phyloP scores from a whole-genome alignment of 1,140 invertebrate genomes.

The Physella acuta region DNA sequence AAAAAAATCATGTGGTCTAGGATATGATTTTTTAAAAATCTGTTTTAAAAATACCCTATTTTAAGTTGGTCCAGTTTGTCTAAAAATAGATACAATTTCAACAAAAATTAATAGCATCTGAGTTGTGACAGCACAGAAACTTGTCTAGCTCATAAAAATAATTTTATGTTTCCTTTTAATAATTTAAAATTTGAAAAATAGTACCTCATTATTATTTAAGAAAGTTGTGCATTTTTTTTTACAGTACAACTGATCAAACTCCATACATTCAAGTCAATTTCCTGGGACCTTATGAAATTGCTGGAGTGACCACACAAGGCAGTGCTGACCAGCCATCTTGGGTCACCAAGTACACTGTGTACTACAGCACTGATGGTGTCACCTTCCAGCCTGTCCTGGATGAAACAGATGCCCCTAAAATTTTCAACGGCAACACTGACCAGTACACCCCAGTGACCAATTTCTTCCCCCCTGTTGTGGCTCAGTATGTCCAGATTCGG shows the following conservation, averaged over 20 bases:
- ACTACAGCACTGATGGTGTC: neutral
- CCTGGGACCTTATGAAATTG: neutral
- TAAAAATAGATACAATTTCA: no score
- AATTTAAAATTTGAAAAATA: no score
- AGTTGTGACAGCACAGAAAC: no score
- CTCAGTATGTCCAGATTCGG: constrained; percentile 42
- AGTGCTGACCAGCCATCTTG: neutral
- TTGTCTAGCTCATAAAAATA: no score
- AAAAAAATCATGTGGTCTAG: no score
- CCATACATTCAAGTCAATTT: neutral
- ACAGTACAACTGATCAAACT: neutral
- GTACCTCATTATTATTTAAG: no score
- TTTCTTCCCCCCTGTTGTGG: constrained; percentile 16
- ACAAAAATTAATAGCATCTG: no score
- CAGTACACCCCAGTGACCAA: neutral
- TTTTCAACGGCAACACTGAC: neutral
- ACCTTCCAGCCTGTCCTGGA: neutral
- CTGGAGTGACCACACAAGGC: neutral
- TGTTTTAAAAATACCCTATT: no score
- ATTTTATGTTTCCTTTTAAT: no score
- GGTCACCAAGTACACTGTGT: neutral
- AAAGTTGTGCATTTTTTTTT: no score
- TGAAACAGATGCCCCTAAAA: neutral
- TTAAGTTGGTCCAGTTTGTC: no score
- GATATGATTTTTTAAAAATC: no score